A percentile compares a stretch with the other conserved stretches of the same genome.
Conservation (phyloP, 1,140 invertebrate species). For the Neodiprion virginianus region DNA sequence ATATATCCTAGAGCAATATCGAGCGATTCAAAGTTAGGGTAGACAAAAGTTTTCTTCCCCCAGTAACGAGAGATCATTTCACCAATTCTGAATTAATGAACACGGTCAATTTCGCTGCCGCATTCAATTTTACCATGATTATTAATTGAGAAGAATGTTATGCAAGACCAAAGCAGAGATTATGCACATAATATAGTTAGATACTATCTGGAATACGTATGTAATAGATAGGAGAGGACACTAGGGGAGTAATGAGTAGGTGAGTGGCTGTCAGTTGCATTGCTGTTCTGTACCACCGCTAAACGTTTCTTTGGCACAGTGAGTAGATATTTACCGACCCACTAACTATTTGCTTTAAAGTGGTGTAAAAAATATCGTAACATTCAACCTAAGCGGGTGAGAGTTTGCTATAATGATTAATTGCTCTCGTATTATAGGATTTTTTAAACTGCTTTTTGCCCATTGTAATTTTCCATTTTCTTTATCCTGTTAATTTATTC, state of each 20-base stretch:
- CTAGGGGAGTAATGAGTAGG: slow-evolving; percentile 59
- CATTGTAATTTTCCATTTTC: slow-evolving; percentile 8
- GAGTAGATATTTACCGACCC: slow-evolving; percentile 25
- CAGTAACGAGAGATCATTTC: no score
- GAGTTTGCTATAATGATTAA: no score
- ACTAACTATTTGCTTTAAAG: slow-evolving; percentile 14
- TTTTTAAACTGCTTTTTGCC: neutral
- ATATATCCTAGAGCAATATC: no score
- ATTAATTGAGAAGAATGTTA: no score
- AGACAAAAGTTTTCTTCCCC: no score
- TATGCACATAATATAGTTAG: neutral
- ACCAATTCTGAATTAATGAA: no score
- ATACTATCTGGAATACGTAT: slow-evolving; percentile 47
- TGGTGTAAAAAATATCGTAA: neutral
- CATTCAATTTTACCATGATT: no score
- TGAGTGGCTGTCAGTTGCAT: slow-evolving; percentile 51
- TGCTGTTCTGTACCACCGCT: slow-evolving; percentile 54
- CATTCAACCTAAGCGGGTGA: no score
- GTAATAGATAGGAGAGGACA: slow-evolving; percentile 62
- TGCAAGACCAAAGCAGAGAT: no score
- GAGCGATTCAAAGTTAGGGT: no score
- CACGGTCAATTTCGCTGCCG: no score
- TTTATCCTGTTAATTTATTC: neutral
- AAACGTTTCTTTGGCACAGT: slow-evolving; percentile 38
- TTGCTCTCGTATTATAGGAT: no score